Evolutionary conservation across 2,888 invertebrate genomes (phyloP).

Genomic region (Plagodis dolabraria): DNA sequence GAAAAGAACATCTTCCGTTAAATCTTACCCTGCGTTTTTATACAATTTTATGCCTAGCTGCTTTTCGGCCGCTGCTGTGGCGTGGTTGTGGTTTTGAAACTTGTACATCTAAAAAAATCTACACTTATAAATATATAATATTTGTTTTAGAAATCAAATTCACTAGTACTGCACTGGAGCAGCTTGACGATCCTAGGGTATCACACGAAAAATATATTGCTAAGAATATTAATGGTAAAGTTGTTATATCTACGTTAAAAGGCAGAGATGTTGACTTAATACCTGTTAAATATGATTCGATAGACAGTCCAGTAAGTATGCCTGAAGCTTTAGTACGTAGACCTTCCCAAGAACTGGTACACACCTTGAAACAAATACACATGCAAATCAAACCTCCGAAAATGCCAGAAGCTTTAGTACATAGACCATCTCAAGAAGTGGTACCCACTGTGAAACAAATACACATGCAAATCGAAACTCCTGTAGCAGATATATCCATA

Average conservation of each 20-base stretch:
- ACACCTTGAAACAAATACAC: conserved; percentile 50
- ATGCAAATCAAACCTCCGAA: conserved; percentile 52
- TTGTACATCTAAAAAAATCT: too few species aligned
- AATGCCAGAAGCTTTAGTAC: conserved; percentile 54
- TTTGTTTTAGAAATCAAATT: conserved; percentile 65
- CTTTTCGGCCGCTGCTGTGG: too few species aligned
- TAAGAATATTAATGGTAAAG: conserved; percentile 47
- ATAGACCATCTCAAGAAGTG: conserved; percentile 21
- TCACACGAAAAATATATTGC: conserved; percentile 60
- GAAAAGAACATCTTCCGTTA: too few species aligned
- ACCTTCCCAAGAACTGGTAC: conserved; percentile 30
- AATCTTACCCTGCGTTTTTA: too few species aligned
- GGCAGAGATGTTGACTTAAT: conserved; percentile 56
- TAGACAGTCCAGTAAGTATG: conserved; percentile 43
- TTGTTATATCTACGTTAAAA: conserved; percentile 46
- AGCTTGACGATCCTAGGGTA: conserved; percentile 67
- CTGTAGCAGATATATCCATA: conserved; percentile 44
- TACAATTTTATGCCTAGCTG: too few species aligned
- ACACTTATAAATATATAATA: conserved; percentile 2
- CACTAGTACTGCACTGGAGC: conserved; percentile 42
- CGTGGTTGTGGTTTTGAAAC: too few species aligned
- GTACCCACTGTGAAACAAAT: conserved; percentile 49
- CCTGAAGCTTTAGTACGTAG: conserved; percentile 52
- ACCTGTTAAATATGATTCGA: conserved; percentile 53
- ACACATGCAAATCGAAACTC: conserved; percentile 54